Conservation (phyloP, 23 tunicate species). For the Styela clava region DNA sequence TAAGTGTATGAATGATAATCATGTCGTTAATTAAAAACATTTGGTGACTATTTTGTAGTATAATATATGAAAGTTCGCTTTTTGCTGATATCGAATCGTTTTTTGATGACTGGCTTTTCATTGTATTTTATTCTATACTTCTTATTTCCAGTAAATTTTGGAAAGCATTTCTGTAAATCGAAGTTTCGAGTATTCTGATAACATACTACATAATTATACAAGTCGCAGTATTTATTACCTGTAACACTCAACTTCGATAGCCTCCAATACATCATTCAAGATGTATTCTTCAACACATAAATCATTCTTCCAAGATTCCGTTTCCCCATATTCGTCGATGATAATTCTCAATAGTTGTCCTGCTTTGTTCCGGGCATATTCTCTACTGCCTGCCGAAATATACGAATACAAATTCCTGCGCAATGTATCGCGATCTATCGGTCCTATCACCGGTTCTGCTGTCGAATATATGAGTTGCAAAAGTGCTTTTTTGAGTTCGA, state of each 20-base stretch:
- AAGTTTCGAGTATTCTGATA: too few relatives aligned
- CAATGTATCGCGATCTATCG: slow-evolving; percentile 36
- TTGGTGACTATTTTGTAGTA: too few relatives aligned
- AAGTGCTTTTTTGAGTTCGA: slow-evolving; percentile 52
- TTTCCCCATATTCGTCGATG: slow-evolving; percentile 35
- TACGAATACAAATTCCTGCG: slow-evolving; percentile 44
- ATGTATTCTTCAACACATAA: background rate
- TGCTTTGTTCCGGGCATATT: slow-evolving; percentile 43
- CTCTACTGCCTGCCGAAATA: slow-evolving; percentile 53
- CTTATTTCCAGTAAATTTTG: too few relatives aligned
- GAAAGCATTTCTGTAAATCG: too few relatives aligned
- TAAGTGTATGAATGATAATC: too few relatives aligned
- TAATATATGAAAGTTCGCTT: too few relatives aligned
- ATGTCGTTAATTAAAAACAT: too few relatives aligned
- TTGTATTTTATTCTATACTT: too few relatives aligned
- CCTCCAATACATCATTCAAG: slow-evolving; percentile 25
- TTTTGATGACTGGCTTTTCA: too few relatives aligned
- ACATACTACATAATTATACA: too few relatives aligned
- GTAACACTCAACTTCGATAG: slow-evolving; percentile 55
- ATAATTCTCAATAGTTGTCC: slow-evolving; percentile 30
- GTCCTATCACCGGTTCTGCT: slow-evolving; percentile 1
- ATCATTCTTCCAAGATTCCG: slow-evolving; percentile 30
- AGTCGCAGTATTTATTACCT: too few relatives aligned
- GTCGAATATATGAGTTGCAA: slow-evolving; percentile 37
- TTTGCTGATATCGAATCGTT: too few relatives aligned